Base-by-base conservation (phyloP, 2,888 invertebrate genomes). In the Spilosoma lubricipeda region DNA sequence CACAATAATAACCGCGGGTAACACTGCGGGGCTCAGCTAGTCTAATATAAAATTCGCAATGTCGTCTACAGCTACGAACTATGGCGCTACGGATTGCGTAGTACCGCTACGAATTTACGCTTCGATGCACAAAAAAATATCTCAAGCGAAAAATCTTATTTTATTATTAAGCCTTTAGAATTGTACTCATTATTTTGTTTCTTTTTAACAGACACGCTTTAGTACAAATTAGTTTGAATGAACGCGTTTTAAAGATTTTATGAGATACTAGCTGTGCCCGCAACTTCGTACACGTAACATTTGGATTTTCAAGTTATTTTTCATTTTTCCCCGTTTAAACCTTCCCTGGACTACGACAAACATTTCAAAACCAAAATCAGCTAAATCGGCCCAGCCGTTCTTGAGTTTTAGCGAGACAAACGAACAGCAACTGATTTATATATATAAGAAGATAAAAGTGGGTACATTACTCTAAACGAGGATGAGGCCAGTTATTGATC, bases 31-130 rank as follows among this genome's bases (percentile, higher is more conserved):
- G 2, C 0, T 36, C 36, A 36, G 36, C 36, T 36, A 36, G 72
- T 56, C 69, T 66, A 77, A 80, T 72, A 73, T 80, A 74, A 77
- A 76, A 76, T 67, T 74, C 70, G 77, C 83, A 80, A 83, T 79
- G 69, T 75, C 64, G 48, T 70, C 74, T 75, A 74, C 75, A 72
- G 69, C 66, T 74, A 81, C 72, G 59, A 36, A 77, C 77, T 76
- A 76, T 76, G 74, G 33, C 11, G 73, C 81, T 85, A 81, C 80
- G 76, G 27, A 23, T 4, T 27, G 67, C 75, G 72, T 76, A 76
- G 76, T 64, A 36, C 48, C 67, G 36, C 75, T 64, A 76, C 73
- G 56, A 67, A 30, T 85, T 81, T 76, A 78, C 74, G 84, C 72
- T 76, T 77, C 76, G 76, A 18, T 77, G 63, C 73, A 65, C 77